phyloP scores from a whole-genome alignment of 2,797 vertebrate genomes.

The Peromyscus aztecus region DNA sequence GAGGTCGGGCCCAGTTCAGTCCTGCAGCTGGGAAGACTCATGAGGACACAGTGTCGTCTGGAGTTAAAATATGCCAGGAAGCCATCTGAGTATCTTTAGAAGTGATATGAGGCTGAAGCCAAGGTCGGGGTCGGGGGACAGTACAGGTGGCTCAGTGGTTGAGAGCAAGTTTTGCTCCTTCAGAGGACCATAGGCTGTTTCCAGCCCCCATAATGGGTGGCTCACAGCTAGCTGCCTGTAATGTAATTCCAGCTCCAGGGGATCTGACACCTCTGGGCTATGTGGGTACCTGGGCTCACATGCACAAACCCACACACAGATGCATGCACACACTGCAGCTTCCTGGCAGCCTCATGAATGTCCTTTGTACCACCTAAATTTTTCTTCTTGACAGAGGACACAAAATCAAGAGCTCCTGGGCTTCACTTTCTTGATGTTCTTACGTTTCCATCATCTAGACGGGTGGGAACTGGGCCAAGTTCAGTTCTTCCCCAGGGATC shows the following conservation, averaged over 20 bases:
- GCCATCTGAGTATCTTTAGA: background rate
- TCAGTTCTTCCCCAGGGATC: background rate
- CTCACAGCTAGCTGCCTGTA: background rate
- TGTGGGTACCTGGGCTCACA: background rate
- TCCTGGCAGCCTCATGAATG: slow-evolving; percentile 46
- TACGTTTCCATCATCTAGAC: background rate
- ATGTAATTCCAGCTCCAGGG: background rate
- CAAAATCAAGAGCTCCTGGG: slow-evolving; percentile 18
- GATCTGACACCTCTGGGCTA: background rate
- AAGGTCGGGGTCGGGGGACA: background rate
- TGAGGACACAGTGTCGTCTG: too few species aligned
- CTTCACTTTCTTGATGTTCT: background rate
- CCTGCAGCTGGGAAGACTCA: background rate
- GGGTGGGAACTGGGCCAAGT: background rate
- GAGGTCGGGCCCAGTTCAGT: too few species aligned
- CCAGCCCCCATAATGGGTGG: too few species aligned
- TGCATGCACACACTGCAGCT: background rate
- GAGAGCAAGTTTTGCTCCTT: background rate
- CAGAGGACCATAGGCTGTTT: background rate
- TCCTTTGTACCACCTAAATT: slow-evolving; percentile 67
- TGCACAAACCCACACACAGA: background rate
- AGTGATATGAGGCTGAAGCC: background rate
- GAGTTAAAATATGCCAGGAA: background rate
- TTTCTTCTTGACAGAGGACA: slow-evolving; percentile 1
- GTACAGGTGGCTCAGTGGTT: background rate